A percentile compares a stretch with the other conserved stretches of the same genome.
Conservation (phyloP, 2,113 vertebrate genomes). For the Actinemys pallida region DNA sequence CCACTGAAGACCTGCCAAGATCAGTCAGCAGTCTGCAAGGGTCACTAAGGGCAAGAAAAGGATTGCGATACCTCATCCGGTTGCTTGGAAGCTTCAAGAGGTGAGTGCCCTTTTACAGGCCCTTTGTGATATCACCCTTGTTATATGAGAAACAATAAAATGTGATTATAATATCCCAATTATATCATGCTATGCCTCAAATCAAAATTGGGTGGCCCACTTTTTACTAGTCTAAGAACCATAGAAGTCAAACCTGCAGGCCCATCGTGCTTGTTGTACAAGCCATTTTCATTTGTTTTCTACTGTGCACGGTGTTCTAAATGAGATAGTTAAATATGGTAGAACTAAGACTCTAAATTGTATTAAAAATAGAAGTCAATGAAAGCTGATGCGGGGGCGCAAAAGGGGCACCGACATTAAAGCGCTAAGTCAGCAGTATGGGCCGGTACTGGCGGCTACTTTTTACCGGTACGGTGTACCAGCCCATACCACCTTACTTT, state of each 20-base stretch:
- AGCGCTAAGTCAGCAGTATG: no score
- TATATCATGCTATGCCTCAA: neutral
- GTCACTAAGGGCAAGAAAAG: no score
- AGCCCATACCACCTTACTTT: no score
- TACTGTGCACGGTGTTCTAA: neutral
- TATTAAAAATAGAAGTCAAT: neutral
- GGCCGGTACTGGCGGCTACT: no score
- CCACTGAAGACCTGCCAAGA: no score
- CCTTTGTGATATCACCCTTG: neutral
- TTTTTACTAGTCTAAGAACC: neutral
- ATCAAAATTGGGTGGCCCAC: neutral
- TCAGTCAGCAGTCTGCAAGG: no score
- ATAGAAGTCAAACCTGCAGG: neutral
- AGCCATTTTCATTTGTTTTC: neutral
- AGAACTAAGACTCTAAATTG: neutral
- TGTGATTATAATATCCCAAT: neutral
- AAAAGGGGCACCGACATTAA: no score
- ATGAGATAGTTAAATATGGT: neutral
- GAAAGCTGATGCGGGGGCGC: neutral
- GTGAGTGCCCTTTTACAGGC: no score
- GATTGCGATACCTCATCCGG: no score
- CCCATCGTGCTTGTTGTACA: neutral
- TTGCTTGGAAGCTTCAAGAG: no score
- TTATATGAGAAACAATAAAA: neutral
- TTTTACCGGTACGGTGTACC: no score